A percentile compares a stretch with the other conserved stretches of the same genome.
phyloP scores from a whole-genome alignment of 2,797 vertebrate species.

The Muraenolepis orangiensis region DNA sequence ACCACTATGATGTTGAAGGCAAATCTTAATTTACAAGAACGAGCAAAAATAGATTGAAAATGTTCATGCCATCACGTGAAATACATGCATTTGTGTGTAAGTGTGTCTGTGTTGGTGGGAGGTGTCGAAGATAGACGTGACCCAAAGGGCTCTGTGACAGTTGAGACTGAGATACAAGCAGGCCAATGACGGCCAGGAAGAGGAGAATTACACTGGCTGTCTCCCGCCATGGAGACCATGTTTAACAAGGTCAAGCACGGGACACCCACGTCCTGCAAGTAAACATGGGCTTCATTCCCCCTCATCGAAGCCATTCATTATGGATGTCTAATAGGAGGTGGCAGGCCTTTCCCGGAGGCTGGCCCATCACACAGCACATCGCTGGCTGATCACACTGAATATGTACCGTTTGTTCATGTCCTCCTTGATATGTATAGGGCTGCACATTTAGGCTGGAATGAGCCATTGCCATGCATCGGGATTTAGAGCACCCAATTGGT shows the following conservation, averaged over 20 bases:
- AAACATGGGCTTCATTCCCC: slow-evolving; percentile 33
- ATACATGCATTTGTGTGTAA: background rate
- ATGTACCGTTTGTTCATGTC: background rate
- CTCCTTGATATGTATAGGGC: background rate
- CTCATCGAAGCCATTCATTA: slow-evolving; percentile 44
- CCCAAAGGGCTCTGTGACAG: background rate
- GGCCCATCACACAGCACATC: slow-evolving; percentile 36
- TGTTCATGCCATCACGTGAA: background rate
- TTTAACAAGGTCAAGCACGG: slow-evolving; percentile 46
- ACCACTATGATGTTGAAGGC: slow-evolving; percentile 44
- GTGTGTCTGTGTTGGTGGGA: background rate
- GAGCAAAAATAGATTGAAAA: slow-evolving; percentile 8
- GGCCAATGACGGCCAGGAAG: background rate
- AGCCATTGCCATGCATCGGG: background rate
- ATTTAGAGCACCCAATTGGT: background rate
- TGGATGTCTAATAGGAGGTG: slow-evolving; percentile 50
- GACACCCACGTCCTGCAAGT: slow-evolving; percentile 41
- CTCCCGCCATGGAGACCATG: background rate
- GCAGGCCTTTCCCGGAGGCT: slow-evolving; percentile 50
- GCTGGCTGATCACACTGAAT: slow-evolving; percentile 27
- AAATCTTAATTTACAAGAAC: slow-evolving; percentile 39
- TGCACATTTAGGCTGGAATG: background rate
- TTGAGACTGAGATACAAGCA: background rate
- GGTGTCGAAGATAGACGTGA: background rate
- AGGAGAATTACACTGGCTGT: slow-evolving; percentile 14